Evolutionary conservation across 2,797 vertebrate genomes (phyloP).

Genomic region (Linurgus olivaceus): DNA sequence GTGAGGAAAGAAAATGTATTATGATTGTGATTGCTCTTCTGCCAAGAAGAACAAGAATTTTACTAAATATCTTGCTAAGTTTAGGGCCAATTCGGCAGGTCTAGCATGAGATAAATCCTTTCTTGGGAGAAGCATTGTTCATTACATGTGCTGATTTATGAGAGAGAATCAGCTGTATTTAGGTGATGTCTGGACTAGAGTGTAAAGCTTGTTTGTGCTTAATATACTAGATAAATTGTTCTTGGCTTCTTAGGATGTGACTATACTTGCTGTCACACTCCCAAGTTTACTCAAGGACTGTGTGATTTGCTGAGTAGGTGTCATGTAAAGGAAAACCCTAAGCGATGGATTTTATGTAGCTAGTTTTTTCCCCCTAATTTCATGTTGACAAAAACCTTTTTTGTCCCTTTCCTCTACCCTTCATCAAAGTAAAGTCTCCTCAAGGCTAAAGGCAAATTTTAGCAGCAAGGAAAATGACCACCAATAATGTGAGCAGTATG

Average conservation of each 20-base stretch:
- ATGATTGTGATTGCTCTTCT: background rate
- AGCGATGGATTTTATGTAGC: background rate
- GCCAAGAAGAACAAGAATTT: background rate
- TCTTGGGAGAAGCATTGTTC: background rate
- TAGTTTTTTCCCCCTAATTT: background rate
- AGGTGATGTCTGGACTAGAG: background rate
- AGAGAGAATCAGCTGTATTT: background rate
- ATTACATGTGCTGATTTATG: background rate
- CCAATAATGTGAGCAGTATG: background rate
- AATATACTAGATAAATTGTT: slow-evolving; percentile 32
- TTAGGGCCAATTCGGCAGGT: background rate
- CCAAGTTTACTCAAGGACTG: slow-evolving; percentile 10
- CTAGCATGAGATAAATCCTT: background rate
- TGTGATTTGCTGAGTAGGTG: slow-evolving; percentile 20
- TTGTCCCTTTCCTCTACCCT: background rate
- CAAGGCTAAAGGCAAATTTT: background rate
- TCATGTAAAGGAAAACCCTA: background rate
- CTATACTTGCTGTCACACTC: slow-evolving; percentile 44
- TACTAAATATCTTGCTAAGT: background rate
- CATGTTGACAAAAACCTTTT: background rate
- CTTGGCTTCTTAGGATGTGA: slow-evolving; percentile 6
- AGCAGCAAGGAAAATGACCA: background rate
- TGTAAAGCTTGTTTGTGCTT: background rate
- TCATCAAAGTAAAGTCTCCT: background rate
- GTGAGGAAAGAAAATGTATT: background rate